Conservation (phyloP, 1,140 invertebrate genomes). For the Psilanteris sp. region DNA sequence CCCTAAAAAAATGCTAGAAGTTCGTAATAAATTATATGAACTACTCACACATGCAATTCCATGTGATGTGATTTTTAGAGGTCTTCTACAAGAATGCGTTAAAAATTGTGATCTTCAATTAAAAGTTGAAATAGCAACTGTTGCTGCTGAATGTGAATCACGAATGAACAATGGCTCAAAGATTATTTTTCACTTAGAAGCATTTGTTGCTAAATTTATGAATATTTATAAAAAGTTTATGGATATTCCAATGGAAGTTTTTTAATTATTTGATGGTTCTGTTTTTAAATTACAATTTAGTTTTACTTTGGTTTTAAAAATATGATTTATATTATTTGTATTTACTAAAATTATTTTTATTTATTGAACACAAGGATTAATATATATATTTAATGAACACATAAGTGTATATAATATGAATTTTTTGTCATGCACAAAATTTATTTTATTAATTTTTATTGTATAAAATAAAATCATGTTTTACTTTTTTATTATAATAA, state of each 20-base stretch:
- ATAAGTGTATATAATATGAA: too few relatives aligned
- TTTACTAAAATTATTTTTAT: not conserved
- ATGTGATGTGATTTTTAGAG: conserved; percentile 94
- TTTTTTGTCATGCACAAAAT: too few relatives aligned
- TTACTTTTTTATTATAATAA: too few relatives aligned
- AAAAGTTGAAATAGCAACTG: conserved; percentile 90
- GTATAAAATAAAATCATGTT: too few relatives aligned
- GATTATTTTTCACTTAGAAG: conserved; percentile 97
- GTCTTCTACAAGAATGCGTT: conserved; percentile 90
- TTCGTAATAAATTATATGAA: conserved; percentile 95
- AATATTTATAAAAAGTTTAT: conserved; percentile 91
- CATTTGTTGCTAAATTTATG: conserved; percentile 98
- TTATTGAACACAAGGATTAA: too few relatives aligned
- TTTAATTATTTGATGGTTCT: conserved; percentile 49
- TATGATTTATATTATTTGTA: conserved; percentile 6
- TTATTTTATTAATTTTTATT: too few relatives aligned
- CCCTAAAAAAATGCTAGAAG: conserved; percentile 90
- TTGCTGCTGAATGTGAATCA: conserved; percentile 95
- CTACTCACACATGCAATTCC: conserved; percentile 96
- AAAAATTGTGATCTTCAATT: conserved; percentile 94
- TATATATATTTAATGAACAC: too few relatives aligned
- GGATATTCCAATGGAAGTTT: conserved; percentile 82
- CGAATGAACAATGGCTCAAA: conserved; percentile 94
- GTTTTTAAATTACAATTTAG: too few relatives aligned
- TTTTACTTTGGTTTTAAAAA: not conserved